Evolutionary conservation across 2,797 vertebrate species (phyloP).

Genomic region (Erethizon dorsatum): DNA sequence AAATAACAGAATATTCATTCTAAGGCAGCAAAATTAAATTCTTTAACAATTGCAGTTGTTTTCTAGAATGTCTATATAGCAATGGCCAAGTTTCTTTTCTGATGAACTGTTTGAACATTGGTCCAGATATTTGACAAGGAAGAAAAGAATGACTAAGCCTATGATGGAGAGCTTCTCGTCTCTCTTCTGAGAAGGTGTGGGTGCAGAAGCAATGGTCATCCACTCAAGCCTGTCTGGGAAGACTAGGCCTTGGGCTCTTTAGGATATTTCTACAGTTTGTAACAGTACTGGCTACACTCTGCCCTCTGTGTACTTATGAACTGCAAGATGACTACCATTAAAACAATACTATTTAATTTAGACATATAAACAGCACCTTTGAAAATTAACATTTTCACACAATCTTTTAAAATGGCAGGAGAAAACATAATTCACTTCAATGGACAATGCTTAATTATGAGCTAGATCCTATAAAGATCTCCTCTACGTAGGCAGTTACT

Average conservation of each 20-base stretch:
- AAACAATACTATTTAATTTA: constrained; percentile 65
- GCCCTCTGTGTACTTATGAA: background rate
- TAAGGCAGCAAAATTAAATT: constrained; percentile 57
- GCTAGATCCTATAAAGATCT: background rate
- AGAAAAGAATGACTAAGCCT: constrained; percentile 47
- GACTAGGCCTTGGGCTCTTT: constrained; percentile 60
- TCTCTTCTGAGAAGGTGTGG: constrained; percentile 73
- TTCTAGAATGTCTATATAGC: constrained; percentile 67
- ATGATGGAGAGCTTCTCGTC: constrained; percentile 55
- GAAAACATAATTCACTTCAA: constrained; percentile 45
- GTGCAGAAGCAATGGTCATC: constrained; percentile 74
- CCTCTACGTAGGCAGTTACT: background rate
- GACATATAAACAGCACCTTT: constrained; percentile 73
- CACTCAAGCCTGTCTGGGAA: constrained; percentile 71
- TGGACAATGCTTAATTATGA: constrained; percentile 54
- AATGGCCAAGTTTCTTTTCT: constrained; percentile 72
- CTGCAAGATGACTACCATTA: constrained; percentile 58
- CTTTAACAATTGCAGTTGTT: constrained; percentile 65
- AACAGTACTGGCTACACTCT: background rate
- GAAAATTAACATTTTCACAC: constrained; percentile 58
- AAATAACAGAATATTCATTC: constrained; percentile 7
- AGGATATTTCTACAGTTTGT: constrained; percentile 43
- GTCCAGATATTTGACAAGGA: constrained; percentile 78
- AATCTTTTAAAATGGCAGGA: constrained; percentile 41
- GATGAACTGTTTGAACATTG: constrained; percentile 75